Evolutionary conservation across 1,140 invertebrate genomes (phyloP), one percentile per base, ranked within the genome.

Genomic region (Drosophila asahinai): DNA sequence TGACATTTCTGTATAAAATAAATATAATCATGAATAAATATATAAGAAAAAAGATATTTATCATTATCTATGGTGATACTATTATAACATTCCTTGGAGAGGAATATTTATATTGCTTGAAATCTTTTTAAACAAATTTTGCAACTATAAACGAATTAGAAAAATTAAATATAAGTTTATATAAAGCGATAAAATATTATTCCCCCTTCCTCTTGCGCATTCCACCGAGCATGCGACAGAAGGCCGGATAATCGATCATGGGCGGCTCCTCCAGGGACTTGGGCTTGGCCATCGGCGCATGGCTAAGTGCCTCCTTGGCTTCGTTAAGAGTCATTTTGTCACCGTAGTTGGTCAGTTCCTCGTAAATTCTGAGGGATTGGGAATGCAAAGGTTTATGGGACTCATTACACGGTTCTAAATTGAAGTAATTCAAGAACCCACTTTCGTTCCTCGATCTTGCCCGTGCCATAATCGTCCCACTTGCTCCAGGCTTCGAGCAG

Each of bases 161-260:
- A 2, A 5, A 40, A 3, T 55, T 11, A 22, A 22, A 54, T 54
- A 36, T 19, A 22, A 27, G 4, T 14, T 5, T 9, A 5, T 36
- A 14, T 19, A 5, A 1, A 19, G 0, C 51, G 2, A 54, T 54
- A n/a, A 22, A 15, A 15, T 22, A 8, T 59, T 49, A 65, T 59
- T 52, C 66, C 51, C 71, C 63, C 70, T 91, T 87, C n/a, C 90
- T 67, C 55, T 95, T 95, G 27, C 94, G 93, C 58, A 95, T 92
- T n/a, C 95, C 95, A 22, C 94, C 94, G 0, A 95, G 91, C 83
- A 94, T 93, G 54, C 94, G 94, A 89, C 95, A 95, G 76, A 95
- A 95, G 52, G 94, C 93, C 17, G 94, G 92, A 79, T 95, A 95
- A 79, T 95, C 94, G 67, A 95, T 95, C 93, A 95, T 92, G 19